These are phyloP conservation scores for Nomada ruficornis DNA, from an alignment of 2,888 invertebrate genomes.

Conservation along the genomic window DNA sequence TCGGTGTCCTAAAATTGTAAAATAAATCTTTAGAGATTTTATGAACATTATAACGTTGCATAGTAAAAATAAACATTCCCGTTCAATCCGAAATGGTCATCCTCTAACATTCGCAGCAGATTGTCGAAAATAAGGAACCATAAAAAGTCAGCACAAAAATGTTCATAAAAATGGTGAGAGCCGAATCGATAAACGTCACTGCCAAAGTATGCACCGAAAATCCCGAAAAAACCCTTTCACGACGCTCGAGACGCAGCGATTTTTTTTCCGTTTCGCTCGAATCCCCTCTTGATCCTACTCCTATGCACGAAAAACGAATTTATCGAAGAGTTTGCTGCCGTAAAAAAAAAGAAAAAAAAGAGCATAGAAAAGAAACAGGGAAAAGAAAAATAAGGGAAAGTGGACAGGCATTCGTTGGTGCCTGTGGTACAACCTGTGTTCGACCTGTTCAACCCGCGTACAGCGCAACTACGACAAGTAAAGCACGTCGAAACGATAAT, in stretches of 20 bases:
- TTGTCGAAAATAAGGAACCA: background rate
- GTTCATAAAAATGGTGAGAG: background rate
- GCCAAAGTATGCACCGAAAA: constrained; percentile 73
- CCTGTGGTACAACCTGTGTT: constrained; percentile 57
- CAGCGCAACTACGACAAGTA: constrained; percentile 39
- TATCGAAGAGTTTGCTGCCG: constrained; percentile 4
- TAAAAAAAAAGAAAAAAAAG: background rate
- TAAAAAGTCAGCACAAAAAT: constrained; percentile 15
- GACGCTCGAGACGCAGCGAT: constrained; percentile 20
- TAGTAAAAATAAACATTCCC: background rate
- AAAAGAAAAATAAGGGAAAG: background rate
- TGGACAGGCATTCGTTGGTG: constrained; percentile 27
- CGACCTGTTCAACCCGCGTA: constrained; percentile 57
- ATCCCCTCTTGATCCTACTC: constrained; percentile 2
- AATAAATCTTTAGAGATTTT: background rate
- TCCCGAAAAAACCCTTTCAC: constrained; percentile 21
- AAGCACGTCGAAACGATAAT: constrained; percentile 47
- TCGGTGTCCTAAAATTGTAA: background rate
- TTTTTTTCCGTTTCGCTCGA: constrained; percentile 24
- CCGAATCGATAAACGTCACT: constrained; percentile 68
- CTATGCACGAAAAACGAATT: constrained; percentile 15
- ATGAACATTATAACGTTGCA: background rate
- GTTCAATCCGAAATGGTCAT: background rate
- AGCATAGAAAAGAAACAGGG: background rate
- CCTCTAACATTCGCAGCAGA: background rate